Evolutionary conservation across 2,113 vertebrate species (phyloP).

Genomic region (Apodemus speciosus): DNA sequence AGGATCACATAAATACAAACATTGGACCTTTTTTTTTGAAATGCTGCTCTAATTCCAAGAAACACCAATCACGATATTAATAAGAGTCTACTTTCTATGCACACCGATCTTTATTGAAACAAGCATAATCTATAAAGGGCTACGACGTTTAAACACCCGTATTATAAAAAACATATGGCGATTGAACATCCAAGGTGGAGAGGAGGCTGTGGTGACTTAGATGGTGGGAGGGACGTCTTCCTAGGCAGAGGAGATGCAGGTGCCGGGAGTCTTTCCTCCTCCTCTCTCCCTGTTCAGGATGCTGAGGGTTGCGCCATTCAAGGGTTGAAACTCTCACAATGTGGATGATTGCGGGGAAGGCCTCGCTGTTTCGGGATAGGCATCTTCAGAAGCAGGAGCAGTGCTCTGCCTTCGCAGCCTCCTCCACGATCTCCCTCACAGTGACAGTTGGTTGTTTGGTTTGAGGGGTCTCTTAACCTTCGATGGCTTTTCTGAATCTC

Average conservation of each 20-base stretch:
- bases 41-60: neutral
- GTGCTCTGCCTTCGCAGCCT: conserved; percentile 70
- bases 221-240: neutral
- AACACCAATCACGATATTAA: neutral
- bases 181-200: neutral
- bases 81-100: neutral
- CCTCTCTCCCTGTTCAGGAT: too few relatives aligned
- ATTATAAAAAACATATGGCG: neutral
- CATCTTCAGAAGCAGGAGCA: conserved; percentile 72
- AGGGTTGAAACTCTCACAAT: too few relatives aligned
- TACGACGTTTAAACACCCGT: neutral
- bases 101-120: neutral
- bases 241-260: neutral
- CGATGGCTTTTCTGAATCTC: conserved; percentile 43
- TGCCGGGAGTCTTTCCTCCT: neutral
- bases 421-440: conserved; percentile 71
- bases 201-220: neutral
- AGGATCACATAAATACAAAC: neutral
- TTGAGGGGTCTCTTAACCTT: conserved; percentile 56
- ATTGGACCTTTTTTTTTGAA: neutral
- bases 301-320: neutral
- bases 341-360: conserved; percentile 82
- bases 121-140: neutral
- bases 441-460: conserved; percentile 65
- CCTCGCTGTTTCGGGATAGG: conserved; percentile 86